These are phyloP conservation scores for Isurus oxyrinchus DNA, from an alignment of 2,113 vertebrate species.

Conservation along the genomic window DNA sequence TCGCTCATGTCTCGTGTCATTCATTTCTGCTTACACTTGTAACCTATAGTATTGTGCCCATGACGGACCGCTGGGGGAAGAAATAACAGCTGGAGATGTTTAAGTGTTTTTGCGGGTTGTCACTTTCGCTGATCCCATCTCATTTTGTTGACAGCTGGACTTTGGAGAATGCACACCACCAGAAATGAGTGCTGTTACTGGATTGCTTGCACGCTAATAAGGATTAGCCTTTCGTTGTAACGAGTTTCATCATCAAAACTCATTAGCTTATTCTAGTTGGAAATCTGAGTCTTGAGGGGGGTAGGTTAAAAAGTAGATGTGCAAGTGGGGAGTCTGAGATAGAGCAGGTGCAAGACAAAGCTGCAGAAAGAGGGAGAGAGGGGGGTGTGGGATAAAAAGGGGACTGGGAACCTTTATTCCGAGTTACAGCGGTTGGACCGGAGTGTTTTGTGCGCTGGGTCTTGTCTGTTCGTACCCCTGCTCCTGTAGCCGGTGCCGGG, in stretches of 20 bases:
- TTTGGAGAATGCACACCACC: background rate
- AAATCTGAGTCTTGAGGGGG: background rate
- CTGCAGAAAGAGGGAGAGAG: too few species aligned
- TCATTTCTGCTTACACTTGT: background rate
- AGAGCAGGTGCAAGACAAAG: background rate
- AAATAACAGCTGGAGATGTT: background rate
- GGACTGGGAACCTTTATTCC: background rate
- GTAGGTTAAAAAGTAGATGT: too few species aligned
- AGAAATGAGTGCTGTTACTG: background rate
- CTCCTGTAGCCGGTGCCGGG: background rate
- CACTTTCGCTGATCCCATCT: background rate
- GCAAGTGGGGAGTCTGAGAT: too few species aligned
- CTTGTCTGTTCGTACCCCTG: too few species aligned
- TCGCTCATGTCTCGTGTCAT: background rate
- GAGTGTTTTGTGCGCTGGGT: background rate
- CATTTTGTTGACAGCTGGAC: background rate
- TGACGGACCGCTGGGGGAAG: background rate
- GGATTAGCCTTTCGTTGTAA: background rate
- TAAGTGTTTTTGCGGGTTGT: background rate
- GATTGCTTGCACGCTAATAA: background rate
- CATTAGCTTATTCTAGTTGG: background rate
- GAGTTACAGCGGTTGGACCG: background rate
- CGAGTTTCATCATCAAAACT: background rate
- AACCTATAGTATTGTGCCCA: background rate
- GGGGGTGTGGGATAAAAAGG: background rate